Conservation (phyloP, 1,140 invertebrate genomes). For the Berghia stephanieae region DNA sequence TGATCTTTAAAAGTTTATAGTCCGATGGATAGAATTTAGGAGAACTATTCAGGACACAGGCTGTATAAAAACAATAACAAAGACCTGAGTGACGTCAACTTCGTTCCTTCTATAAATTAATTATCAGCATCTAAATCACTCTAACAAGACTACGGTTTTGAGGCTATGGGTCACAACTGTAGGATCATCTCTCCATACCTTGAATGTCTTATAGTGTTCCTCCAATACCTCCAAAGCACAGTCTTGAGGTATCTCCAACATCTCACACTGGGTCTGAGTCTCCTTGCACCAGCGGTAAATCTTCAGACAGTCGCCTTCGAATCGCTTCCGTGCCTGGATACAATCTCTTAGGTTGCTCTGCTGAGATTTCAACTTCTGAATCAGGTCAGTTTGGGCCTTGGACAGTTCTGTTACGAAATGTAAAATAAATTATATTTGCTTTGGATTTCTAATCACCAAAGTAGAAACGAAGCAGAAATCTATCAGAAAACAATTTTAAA, state of each 20-base stretch:
- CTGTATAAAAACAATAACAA: too few relatives aligned
- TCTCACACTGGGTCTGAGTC: conserved; percentile 73
- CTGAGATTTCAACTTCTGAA: conserved; percentile 38
- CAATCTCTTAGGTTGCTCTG: conserved; percentile 76
- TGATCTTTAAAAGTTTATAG: too few relatives aligned
- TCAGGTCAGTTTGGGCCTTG: conserved; percentile 46
- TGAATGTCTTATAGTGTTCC: not conserved
- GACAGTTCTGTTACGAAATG: conserved; percentile 44
- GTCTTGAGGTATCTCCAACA: conserved; percentile 44
- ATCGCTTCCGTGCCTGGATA: conserved; percentile 64
- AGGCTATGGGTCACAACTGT: too few relatives aligned
- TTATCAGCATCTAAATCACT: too few relatives aligned
- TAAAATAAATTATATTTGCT: not conserved
- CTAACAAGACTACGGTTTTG: too few relatives aligned
- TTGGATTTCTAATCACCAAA: not conserved
- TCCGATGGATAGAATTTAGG: too few relatives aligned
- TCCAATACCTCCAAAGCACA: conserved; percentile 36
- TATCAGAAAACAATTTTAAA: not conserved
- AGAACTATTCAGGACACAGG: too few relatives aligned
- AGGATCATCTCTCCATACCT: too few relatives aligned
- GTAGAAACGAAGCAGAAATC: not conserved
- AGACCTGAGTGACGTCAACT: too few relatives aligned
- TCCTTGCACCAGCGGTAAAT: conserved; percentile 68
- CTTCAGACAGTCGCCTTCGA: conserved; percentile 66
- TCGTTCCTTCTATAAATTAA: too few relatives aligned